Evolutionary conservation across 1,140 invertebrate species (phyloP).

Genomic region (Drosophila santomea): DNA sequence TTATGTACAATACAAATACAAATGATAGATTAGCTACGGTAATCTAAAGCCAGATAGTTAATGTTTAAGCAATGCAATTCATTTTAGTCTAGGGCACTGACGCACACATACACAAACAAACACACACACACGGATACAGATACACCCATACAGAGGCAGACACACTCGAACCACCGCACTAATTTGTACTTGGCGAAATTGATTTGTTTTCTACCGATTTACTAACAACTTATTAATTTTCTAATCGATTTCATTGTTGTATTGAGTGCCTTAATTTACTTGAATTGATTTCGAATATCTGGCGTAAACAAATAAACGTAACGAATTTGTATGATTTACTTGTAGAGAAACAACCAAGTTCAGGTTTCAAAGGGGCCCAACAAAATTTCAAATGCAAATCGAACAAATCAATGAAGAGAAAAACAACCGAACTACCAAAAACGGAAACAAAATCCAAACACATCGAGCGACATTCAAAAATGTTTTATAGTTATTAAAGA

Average conservation of each 20-base stretch:
- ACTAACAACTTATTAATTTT: constrained; percentile 54
- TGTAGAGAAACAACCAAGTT: constrained; percentile 62
- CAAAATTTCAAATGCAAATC: constrained; percentile 51
- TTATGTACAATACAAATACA: constrained; percentile 67
- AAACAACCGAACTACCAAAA: constrained; percentile 40
- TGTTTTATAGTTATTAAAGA: constrained; percentile 67
- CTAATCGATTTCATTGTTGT: constrained; percentile 49
- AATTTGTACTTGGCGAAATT: constrained; percentile 65
- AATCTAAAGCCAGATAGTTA: constrained; percentile 53
- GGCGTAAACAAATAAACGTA: constrained; percentile 25
- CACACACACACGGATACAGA: constrained; percentile 21
- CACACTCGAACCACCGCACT: constrained; percentile 69
- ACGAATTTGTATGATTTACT: constrained; percentile 63
- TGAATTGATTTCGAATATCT: constrained; percentile 54
- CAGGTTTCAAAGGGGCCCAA: constrained; percentile 81
- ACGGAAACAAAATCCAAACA: constrained; percentile 38
- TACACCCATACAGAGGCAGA: constrained; percentile 25
- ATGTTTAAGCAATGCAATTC: constrained; percentile 44
- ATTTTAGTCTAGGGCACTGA: constrained; percentile 31
- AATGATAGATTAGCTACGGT: constrained; percentile 54
- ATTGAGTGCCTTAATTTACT: constrained; percentile 80
- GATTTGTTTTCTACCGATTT: constrained; percentile 49
- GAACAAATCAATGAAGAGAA: constrained; percentile 49
- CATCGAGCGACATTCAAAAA: constrained; percentile 77
- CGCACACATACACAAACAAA: constrained; percentile 11